Percentiles rank a stretch among this genome's conserved stretches.
phyloP scores from a whole-genome alignment of 2,797 vertebrate genomes.

The Gymnodraco acuticeps region DNA sequence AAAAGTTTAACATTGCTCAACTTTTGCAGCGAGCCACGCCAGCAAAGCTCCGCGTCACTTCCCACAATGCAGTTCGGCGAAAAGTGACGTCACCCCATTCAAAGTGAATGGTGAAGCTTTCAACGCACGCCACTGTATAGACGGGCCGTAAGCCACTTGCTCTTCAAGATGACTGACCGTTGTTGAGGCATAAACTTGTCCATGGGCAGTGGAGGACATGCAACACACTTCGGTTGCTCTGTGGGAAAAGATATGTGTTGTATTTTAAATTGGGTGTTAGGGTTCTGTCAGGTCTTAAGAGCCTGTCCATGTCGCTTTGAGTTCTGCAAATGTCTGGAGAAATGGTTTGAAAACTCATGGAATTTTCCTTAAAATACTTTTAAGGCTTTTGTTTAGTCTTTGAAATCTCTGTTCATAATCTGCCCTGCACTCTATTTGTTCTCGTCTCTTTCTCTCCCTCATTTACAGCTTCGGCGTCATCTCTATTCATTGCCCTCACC shows the following conservation, averaged over 20 bases:
- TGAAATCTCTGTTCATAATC: slow-evolving; percentile 44
- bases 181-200: slow-evolving; percentile 9
- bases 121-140: no score
- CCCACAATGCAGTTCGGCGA: no score
- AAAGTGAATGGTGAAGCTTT: no score
- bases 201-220: not conserved
- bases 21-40: no score
- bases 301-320: slow-evolving; percentile 26
- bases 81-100: no score
- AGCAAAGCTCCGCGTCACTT: no score
- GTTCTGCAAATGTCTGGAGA: slow-evolving; percentile 31
- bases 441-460: slow-evolving; percentile 8
- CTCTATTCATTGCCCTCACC: slow-evolving; percentile 38
- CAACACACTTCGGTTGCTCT: not conserved
- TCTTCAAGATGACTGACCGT: slow-evolving; percentile 35
- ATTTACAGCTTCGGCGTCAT: slow-evolving; percentile 39
- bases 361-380: not conserved
- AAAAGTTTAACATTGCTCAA: no score
- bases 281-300: slow-evolving; percentile 24
- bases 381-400: slow-evolving; percentile 15
- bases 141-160: not conserved
- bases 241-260: not conserved
- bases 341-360: slow-evolving; percentile 21
- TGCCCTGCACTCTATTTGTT: not conserved
- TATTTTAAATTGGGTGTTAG: slow-evolving; percentile 26